Evolutionary conservation across 2,797 vertebrate genomes (phyloP), one percentile per base, ranked within the genome.

Genomic region (Sparidentex hasta): DNA sequence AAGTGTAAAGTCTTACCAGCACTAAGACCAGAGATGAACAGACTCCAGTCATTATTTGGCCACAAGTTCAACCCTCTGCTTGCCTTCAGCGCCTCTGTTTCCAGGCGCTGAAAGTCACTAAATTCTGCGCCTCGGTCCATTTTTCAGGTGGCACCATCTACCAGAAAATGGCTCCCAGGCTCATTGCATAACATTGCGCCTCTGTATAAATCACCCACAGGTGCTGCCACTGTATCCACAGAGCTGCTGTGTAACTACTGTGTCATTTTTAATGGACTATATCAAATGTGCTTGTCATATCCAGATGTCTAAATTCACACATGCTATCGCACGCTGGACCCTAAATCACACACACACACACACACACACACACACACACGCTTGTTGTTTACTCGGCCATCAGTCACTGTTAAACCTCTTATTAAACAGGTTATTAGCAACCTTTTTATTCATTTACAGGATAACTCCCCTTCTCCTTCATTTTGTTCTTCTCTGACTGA

Each of bases 191-290:
- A 62, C 57, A 29, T 20, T 57, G 54, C 61, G n/a, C 47, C 27
- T 64, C 7, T 41, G 20, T 50, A n/a, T 58, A 69, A 82, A 71
- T 72, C 41, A 70, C 51, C 59, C 44, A 46, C 66, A 76, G 69
- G 67, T 81, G 72, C 57, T 23, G 63, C 70, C 51, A 66, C 47
- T 61, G 43, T 50, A 51, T 46, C 73, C 58, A 27, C 75, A 73
- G 38, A 71, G 65, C 65, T 58, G 20, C 38, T 20, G 11, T 72
- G 29, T 27, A 41, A 65, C 18, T 38, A 17, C 27, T 21, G 51
- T 58, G 41, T 77, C 44, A 78, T 62, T 83, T 83, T 82, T 74
- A 80, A 83, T 65, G 38, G 70, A 33, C 51, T 59, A 5, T 48
- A 58, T 70, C 55, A 66, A 70, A 79, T 25, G 29, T 50, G 23